phyloP scores from a whole-genome alignment of 2,113 vertebrate species.

The Parotia lawesii region DNA sequence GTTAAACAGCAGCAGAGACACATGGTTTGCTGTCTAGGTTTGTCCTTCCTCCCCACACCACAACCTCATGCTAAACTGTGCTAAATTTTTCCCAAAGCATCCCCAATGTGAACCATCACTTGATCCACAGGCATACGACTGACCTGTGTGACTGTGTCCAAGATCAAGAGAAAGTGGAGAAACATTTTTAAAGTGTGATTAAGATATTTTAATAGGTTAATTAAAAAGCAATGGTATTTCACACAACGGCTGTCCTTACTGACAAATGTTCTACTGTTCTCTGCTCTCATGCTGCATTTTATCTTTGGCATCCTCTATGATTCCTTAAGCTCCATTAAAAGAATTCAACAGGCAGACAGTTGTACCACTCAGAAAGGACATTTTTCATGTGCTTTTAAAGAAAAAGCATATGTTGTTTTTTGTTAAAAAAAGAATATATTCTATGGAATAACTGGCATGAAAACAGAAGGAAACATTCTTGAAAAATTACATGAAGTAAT shows the following conservation, averaged over 20 bases:
- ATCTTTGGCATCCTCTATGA: not conserved
- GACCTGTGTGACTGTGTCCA: not conserved
- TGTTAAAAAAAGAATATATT: not conserved
- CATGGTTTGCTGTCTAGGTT: not conserved
- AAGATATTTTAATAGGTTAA: conserved; percentile 23
- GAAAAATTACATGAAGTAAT: not conserved
- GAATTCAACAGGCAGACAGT: not conserved
- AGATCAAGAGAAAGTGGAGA: conserved; percentile 30
- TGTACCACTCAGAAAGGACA: not conserved
- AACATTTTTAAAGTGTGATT: conserved; percentile 10
- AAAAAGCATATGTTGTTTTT: not conserved
- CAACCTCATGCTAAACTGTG: not conserved
- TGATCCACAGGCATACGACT: not conserved
- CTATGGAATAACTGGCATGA: not conserved
- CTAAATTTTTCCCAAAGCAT: not conserved
- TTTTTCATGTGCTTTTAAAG: not conserved
- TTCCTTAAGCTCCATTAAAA: not conserved
- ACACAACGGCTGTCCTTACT: not conserved
- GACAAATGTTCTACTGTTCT: not conserved
- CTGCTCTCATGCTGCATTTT: not conserved
- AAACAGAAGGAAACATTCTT: not conserved
- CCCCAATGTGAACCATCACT: not conserved
- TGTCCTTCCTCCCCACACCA: not conserved
- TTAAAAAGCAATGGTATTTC: not conserved
- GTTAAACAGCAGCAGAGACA: not conserved